A percentile compares a stretch with the other conserved stretches of the same genome.
Evolutionary conservation across 2,113 vertebrate genomes (phyloP).

Genomic region (Dromaius novaehollandiae): DNA sequence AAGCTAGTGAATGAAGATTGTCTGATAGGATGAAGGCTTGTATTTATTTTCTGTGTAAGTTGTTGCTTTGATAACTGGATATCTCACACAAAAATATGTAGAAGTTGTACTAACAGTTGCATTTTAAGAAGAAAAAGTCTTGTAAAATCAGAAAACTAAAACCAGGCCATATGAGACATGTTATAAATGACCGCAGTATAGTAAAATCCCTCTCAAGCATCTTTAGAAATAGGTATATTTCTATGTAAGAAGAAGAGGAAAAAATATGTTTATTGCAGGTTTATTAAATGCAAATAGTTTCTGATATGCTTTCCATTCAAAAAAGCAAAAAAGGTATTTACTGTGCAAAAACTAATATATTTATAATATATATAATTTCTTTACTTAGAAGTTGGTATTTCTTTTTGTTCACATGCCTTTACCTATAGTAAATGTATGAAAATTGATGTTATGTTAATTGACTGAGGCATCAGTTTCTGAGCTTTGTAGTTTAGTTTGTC

Average conservation of each 20-base stretch:
- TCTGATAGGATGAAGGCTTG: neutral
- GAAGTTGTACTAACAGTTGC: neutral
- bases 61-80: neutral
- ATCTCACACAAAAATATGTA: neutral
- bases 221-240: neutral
- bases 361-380: neutral
- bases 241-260: neutral
- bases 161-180: neutral
- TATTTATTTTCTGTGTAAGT: neutral
- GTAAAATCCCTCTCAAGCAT: neutral
- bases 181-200: neutral
- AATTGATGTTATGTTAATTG: neutral
- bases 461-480: neutral
- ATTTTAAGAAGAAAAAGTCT: neutral
- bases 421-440: neutral
- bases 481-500: neutral
- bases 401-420: neutral
- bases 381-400: neutral
- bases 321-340: neutral
- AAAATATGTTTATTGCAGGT: neutral
- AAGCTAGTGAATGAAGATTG: neutral
- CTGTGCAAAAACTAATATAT: neutral
- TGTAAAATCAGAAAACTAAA: neutral
- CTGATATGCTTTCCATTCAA: neutral
- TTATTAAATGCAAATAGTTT: neutral